A percentile compares a stretch with the other conserved stretches of the same genome.
Evolutionary conservation across 2,113 vertebrate species (phyloP).

Genomic region (Todiramphus chloris): DNA sequence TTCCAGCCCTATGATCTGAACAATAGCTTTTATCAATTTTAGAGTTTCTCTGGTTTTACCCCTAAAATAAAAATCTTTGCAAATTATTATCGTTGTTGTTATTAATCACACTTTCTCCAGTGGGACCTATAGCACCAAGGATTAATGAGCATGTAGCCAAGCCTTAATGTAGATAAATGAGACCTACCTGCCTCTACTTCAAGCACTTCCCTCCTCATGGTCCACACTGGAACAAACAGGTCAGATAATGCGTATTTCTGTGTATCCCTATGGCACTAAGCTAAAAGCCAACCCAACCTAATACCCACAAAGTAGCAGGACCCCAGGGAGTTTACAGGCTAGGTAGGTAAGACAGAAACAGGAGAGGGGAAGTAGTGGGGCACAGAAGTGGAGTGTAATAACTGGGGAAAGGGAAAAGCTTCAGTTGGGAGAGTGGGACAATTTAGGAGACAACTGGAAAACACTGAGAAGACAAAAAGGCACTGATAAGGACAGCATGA

Average conservation of each 20-base stretch:
- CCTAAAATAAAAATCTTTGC: conserved; percentile 21
- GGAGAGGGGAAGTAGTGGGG: neutral
- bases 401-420: neutral
- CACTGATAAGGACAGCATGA: neutral
- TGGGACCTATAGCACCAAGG: neutral
- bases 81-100: conserved; percentile 9
- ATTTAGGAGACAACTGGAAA: neutral
- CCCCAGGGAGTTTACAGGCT: neutral
- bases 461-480: neutral
- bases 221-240: neutral
- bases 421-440: neutral
- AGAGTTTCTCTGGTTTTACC: neutral
- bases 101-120: conserved; percentile 51
- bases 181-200: neutral
- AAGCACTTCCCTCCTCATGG: neutral
- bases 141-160: conserved; percentile 41
- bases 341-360: neutral
- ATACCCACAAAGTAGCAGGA: neutral
- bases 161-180: conserved; percentile 51
- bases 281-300: neutral
- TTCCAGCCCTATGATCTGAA: neutral
- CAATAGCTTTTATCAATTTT: neutral
- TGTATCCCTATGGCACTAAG: neutral
- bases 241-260: neutral
- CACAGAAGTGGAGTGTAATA: neutral